phyloP scores from a whole-genome alignment of 2,888 invertebrate genomes.

The Actias luna region DNA sequence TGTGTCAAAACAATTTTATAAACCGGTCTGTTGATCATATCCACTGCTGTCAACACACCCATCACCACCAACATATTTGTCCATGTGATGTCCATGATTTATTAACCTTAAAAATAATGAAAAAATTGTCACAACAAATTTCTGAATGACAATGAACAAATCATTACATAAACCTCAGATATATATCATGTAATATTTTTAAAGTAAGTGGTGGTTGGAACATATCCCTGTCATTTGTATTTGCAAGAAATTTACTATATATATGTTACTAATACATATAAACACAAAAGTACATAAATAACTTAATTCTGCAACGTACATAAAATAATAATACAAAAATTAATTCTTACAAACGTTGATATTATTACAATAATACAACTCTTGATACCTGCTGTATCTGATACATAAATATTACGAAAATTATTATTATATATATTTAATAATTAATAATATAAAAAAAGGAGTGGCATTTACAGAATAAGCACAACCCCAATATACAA shows the following conservation, averaged over 20 bases:
- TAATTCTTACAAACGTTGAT: no score
- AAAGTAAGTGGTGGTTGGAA: no score
- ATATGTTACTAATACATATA: no score
- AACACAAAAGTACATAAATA: no score
- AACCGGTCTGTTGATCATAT: conserved; percentile 66
- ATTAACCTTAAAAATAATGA: conserved; percentile 13
- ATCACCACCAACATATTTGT: conserved; percentile 35
- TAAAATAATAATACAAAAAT: no score
- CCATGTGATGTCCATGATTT: conserved; percentile 36
- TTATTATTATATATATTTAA: no score
- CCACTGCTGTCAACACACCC: conserved; percentile 31
- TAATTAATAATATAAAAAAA: not conserved
- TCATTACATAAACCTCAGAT: not conserved
- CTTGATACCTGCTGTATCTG: no score
- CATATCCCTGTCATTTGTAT: no score
- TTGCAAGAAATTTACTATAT: no score
- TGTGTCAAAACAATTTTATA: conserved; percentile 85
- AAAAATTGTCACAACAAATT: conserved; percentile 13
- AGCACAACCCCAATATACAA: not conserved
- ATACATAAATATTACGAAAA: not conserved
- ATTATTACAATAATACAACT: no score
- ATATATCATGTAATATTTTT: no score
- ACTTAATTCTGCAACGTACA: no score
- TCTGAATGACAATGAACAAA: conserved; percentile 9
- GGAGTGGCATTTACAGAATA: not conserved